phyloP scores from a whole-genome alignment of 1,140 invertebrate species.

The Solenopsis fugax region DNA sequence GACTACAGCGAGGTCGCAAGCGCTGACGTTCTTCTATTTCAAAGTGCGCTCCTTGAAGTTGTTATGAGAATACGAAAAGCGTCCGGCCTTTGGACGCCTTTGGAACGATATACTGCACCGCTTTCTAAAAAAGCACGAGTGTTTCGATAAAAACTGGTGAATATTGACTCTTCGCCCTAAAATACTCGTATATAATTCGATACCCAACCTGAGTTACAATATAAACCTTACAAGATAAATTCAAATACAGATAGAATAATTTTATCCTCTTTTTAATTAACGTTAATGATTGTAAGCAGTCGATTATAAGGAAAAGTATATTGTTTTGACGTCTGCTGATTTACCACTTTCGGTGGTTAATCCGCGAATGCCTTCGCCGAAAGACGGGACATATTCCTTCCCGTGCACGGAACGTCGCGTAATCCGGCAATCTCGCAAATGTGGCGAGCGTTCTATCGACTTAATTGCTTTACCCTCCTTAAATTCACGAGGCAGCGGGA shows the following conservation, averaged over 20 bases:
- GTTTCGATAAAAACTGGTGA: not conserved
- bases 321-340: not conserved
- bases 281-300: not conserved
- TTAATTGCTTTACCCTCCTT: slow-evolving; percentile 59
- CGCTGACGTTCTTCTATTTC: slow-evolving; percentile 51
- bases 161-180: not conserved
- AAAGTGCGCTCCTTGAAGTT: slow-evolving; percentile 42
- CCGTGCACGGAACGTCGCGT: slow-evolving; percentile 49
- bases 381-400: slow-evolving; percentile 23
- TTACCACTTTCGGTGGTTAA: not conserved
- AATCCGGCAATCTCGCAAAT: slow-evolving; percentile 59
- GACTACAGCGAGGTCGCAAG: slow-evolving; percentile 42
- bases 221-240: not conserved
- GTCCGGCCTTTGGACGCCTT: not conserved
- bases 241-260: not conserved
- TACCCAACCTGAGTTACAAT: not conserved
- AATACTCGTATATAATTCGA: slow-evolving; percentile 11
- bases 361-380: slow-evolving; percentile 16
- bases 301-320: not conserved
- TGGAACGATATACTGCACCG: slow-evolving; percentile 14
- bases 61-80: slow-evolving; percentile 59
- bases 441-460: slow-evolving; percentile 56
- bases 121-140: not conserved
- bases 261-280: not conserved
- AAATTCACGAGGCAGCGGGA: slow-evolving; percentile 39